Base-by-base conservation (phyloP, 2,888 invertebrate species). In the Scaptomyza parva region DNA sequence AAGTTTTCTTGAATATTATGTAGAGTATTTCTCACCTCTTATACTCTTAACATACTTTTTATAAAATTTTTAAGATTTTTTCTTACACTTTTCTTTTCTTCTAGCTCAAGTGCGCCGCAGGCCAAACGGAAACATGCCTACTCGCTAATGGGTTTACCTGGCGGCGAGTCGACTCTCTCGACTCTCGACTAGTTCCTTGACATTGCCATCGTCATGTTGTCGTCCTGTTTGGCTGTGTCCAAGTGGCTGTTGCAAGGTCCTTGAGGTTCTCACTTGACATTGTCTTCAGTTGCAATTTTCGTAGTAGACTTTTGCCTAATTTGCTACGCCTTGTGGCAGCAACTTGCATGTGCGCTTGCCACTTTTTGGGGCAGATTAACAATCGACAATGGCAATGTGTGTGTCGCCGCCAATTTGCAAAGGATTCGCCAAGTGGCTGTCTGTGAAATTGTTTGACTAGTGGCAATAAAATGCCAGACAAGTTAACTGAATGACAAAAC, bases 401-500 rank as follows among this genome's bases (percentile, higher is more conserved):
- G n/a, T n/a, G n/a, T n/a, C n/a, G n/a, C n/a, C 41, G 72, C 76
- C 78, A 77, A 62, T 69, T 61, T 65, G 52, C 62, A 47, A 48
- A 30, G 65, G 51, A 63, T 70, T 72, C 64, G 55, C 68, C 65
- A 76, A 76, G 86, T 77, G 68, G 76, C 20, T n/a, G 24, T 37
- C 66, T 55, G 22, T 43, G 51, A 66, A 87, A 82, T 82, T 87
- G 85, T 85, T 87, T 74, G 73, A 81, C 66, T 74, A 82, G 81
- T 82, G 81, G 85, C 86, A 86, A 82, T 82, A 82, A 82, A 87
- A 76, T 76, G 67, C 63, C 70, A 66, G 76, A 68, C 82, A 69
- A n/a, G n/a, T n/a, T n/a, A 33, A 47, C 37, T 7, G 26, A 48
- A 20, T 8, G 39, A 44, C 5, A n/a, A n/a, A 65, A 28, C 58